Evolutionary conservation across 2,888 invertebrate genomes (phyloP), one percentile per base, ranked within the genome.

Genomic region (Phanerotoma sp.): DNA sequence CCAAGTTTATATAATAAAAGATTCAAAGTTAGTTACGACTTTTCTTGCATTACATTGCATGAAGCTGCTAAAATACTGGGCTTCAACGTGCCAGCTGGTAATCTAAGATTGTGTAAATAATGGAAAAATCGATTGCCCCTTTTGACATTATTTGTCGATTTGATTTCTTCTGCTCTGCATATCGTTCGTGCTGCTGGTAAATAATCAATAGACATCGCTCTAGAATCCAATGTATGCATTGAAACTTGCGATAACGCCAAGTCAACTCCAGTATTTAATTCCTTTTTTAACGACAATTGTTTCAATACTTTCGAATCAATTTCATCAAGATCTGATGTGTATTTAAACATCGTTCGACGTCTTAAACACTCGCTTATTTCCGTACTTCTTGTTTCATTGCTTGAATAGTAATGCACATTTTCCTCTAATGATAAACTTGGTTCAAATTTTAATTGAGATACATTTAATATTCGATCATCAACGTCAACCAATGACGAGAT

Each of bases 51-150:
- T 56, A 70, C 63, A 66, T 62, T 67, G 51, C 75, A 73, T n/a
- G 73, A 73, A n/a, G 70, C 66, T 21, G 67, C 51, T 28, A 74
- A 65, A 56, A 70, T 66, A 44, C 66, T 68, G 2, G 72, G 60
- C n/a, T 64, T 68, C 4, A 60, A 59, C 7, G 63, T 63, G 5
- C 58, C 55, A 0, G 60, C 15, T 6, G 69, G 61, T 28, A 69
- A 25, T 67, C 80, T 81, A 54, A 83, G 72, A 45, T 82, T 83
- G 63, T 85, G 84, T n/a, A 91, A 79, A 77, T 91, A 91, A 74
- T 89, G 89, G 76, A 86, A 88, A 77, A 88, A 91, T 52, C 91
- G 81, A 68, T 87, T 89, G 58, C 86, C 84, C 57, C 90, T 81
- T 70, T 89, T 88, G 2, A 72, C 78, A 65, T 82, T 85, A 21